These are phyloP conservation scores for Pteruthius melanotis DNA, from an alignment of 2,113 vertebrate genomes.

Conservation along the genomic window DNA sequence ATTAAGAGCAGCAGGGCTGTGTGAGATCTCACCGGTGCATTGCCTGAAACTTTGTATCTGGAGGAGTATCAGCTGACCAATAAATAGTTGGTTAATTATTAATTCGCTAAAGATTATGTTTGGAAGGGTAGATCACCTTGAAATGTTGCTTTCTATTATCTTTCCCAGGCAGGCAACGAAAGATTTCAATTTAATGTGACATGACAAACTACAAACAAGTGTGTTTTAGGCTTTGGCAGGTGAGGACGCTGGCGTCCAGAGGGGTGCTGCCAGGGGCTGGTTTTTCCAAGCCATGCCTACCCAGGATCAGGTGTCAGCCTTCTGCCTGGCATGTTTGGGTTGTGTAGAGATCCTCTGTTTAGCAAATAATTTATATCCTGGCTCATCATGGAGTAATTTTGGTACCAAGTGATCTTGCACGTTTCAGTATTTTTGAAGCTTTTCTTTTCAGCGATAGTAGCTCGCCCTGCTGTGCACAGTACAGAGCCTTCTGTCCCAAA, in stretches of 20 bases:
- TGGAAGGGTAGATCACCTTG: slow-evolving; percentile 37
- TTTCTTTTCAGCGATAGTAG: not conserved
- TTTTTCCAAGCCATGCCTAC: not conserved
- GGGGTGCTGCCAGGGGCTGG: not conserved
- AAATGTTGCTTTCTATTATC: slow-evolving; percentile 34
- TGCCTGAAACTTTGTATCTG: not conserved
- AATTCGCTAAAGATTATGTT: slow-evolving; percentile 39
- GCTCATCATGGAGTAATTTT: not conserved
- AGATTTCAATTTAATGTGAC: slow-evolving; percentile 2
- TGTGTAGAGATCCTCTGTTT: not conserved
- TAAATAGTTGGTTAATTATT: slow-evolving; percentile 59
- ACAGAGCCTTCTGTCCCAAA: not conserved
- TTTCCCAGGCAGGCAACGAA: not conserved
- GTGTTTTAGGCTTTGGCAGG: not conserved
- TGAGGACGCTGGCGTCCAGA: not conserved
- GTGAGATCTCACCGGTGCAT: not conserved
- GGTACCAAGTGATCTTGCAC: not conserved
- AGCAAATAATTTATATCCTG: not conserved
- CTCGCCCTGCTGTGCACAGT: not conserved
- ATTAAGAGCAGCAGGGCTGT: not conserved
- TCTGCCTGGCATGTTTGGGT: not conserved
- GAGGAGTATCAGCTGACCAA: slow-evolving; percentile 14
- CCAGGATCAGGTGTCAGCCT: not conserved
- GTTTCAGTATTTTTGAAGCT: not conserved
- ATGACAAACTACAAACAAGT: not conserved